Evolutionary conservation across 2,888 invertebrate species (phyloP), one percentile per base, ranked within the genome.

Genomic region (Troides aeacus): DNA sequence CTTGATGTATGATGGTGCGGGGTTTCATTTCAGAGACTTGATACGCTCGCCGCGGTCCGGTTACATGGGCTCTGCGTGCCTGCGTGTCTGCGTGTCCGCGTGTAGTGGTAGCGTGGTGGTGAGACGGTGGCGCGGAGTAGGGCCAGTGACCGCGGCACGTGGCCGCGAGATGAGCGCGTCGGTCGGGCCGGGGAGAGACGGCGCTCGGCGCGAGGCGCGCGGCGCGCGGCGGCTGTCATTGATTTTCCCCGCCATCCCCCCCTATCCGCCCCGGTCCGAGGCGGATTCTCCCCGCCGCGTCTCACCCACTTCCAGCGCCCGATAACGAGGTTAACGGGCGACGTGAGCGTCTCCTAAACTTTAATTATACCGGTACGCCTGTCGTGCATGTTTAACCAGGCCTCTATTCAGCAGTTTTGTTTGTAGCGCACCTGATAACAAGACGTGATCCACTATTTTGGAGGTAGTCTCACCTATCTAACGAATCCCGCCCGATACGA

Each of bases 271-370:
- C 83, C 72, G 80, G 78, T 78, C 74, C 76, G 83, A 86, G 84
- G 86, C 81, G 81, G 81, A 83, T 81, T 81, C 82, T 79, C 82
- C 82, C 86, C 85, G 81, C 89, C 89, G 88, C 91, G 91, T 91
- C 91, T 91, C 91, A 91, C 92, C 92, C 92, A 91, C 91, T 91
- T 91, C 91, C 89, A 91, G 89, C 91, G 90, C 91, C 91, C 91
- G 92, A 92, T 92, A 92, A 92, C 92, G 92, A 92, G 92, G 92
- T 92, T 92, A 92, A 92, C 92, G 91, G 91, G 92, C 92, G 91
- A 92, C 92, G 92, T 91, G 92, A 91, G 92, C 90, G 90, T 92
- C 90, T 92, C 91, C 91, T 92, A 92, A 92, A 92, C 92, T 92
- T 92, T 92, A 92, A 92, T 92, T 92, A 92, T 90, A 90, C 90